These are phyloP conservation scores for Agrenia bidenticulata DNA, from an alignment of 2,888 invertebrate genomes.

Conservation along the genomic window DNA sequence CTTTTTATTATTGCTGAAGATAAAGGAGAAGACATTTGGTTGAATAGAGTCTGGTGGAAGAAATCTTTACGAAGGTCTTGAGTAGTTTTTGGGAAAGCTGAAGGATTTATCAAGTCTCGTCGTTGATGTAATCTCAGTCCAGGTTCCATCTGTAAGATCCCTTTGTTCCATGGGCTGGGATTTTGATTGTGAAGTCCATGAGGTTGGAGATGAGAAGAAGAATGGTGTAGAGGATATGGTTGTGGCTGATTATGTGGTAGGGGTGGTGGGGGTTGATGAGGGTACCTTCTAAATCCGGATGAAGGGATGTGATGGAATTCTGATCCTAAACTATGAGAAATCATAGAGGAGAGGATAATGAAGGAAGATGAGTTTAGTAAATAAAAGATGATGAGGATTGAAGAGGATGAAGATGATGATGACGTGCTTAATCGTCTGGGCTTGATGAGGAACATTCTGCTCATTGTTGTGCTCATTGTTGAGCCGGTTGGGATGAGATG, in stretches of 20 bases:
- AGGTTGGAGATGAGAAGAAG: not conserved
- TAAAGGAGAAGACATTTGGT: too few species aligned
- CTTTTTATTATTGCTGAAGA: too few species aligned
- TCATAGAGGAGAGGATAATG: too few species aligned
- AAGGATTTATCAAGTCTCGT: not conserved
- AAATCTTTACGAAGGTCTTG: not conserved
- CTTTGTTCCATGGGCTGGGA: not conserved
- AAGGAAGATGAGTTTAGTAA: too few species aligned
- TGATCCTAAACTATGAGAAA: too few species aligned
- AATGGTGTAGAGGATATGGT: slow-evolving; percentile 20
- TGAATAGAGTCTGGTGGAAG: not conserved
- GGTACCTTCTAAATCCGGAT: not conserved
- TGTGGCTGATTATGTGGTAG: slow-evolving; percentile 11
- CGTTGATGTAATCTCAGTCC: too few species aligned
- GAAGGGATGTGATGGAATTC: not conserved
- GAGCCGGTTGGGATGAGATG: too few species aligned
- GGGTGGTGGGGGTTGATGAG: slow-evolving; percentile 13
- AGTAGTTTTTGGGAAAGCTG: not conserved
- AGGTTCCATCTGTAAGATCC: not conserved
- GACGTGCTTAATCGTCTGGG: too few species aligned
- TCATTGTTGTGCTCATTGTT: too few species aligned
- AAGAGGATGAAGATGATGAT: too few species aligned
- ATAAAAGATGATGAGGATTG: too few species aligned
- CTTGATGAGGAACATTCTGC: too few species aligned
- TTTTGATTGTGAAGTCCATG: slow-evolving; percentile 9